Conservation (phyloP, 2,888 invertebrate species). For the Frankliniella fusca region DNA sequence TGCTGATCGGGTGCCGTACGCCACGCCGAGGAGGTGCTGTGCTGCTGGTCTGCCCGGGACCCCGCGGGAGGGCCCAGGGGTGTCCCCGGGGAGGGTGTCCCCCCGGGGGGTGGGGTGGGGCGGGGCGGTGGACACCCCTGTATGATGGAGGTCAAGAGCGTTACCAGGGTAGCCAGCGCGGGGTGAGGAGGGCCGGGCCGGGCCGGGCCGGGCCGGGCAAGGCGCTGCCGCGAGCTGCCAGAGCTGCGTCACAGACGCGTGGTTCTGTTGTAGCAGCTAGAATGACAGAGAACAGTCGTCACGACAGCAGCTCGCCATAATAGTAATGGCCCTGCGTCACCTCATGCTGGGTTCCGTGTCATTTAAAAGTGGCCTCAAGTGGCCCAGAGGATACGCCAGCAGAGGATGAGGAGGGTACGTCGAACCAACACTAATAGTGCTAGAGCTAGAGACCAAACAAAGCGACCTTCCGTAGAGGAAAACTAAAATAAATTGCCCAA, state of each 20-base stretch:
- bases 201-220: not conserved
- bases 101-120: not conserved
- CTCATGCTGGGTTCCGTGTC: too few species aligned
- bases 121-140: not conserved
- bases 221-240: not conserved
- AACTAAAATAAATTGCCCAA: too few species aligned
- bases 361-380: too few species aligned
- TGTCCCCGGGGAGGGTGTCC: not conserved
- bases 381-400: too few species aligned
- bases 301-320: slow-evolving; percentile 33
- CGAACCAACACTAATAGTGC: too few species aligned
- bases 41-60: not conserved
- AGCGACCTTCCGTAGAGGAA: too few species aligned
- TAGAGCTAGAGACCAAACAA: too few species aligned
- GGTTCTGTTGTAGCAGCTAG: slow-evolving; percentile 80
- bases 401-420: too few species aligned
- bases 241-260: slow-evolving; percentile 61
- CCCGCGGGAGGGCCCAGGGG: not conserved
- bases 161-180: not conserved
- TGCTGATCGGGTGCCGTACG: not conserved
- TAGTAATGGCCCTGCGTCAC: too few species aligned
- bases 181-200: not conserved
- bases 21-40: not conserved
- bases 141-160: not conserved
- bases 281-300: slow-evolving; percentile 42